phyloP scores from a whole-genome alignment of 2,797 vertebrate genomes.

The Hozukius guyotensis region DNA sequence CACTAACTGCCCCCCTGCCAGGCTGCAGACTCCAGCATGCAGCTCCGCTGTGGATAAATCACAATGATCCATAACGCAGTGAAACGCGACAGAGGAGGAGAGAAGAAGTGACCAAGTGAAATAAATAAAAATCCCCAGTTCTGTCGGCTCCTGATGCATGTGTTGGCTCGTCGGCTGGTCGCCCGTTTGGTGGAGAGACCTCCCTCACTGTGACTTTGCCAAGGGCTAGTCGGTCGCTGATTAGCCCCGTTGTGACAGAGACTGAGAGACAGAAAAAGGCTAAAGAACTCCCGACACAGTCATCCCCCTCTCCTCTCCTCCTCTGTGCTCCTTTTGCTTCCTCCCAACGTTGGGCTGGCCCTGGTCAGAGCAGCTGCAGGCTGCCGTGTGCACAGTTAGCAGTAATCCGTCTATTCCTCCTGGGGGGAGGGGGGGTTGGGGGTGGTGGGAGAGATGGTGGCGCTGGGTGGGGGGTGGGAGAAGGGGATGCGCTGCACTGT shows the following conservation, averaged over 20 bases:
- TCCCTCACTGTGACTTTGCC: constrained; percentile 84
- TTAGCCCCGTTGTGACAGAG: constrained; percentile 84
- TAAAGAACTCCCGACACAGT: constrained; percentile 85
- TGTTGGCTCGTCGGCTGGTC: constrained; percentile 65
- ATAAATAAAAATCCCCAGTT: constrained; percentile 66
- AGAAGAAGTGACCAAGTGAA: constrained; percentile 64
- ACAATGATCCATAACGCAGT: constrained; percentile 82
- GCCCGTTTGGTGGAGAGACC: constrained; percentile 72
- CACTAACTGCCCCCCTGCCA: constrained; percentile 83
- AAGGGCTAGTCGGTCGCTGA: constrained; percentile 79
- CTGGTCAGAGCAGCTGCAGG: constrained; percentile 86
- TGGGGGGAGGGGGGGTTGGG: constrained; percentile 75
- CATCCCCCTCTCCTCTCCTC: constrained; percentile 75
- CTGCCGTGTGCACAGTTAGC: constrained; percentile 87
- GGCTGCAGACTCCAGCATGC: constrained; percentile 85
- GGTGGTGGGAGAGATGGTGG: constrained; percentile 76
- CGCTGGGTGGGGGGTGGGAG: constrained; percentile 71
- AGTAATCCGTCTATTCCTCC: constrained; percentile 90
- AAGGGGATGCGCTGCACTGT: constrained; percentile 74
- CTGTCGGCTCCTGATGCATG: constrained; percentile 69
- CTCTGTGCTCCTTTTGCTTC: constrained; percentile 78
- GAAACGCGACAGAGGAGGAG: constrained; percentile 56
- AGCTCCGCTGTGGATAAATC: constrained; percentile 77
- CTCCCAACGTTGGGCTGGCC: constrained; percentile 78
- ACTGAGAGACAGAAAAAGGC: constrained; percentile 82